phyloP scores from a whole-genome alignment of 2,888 invertebrate species.

The Prosapia bicincta region DNA sequence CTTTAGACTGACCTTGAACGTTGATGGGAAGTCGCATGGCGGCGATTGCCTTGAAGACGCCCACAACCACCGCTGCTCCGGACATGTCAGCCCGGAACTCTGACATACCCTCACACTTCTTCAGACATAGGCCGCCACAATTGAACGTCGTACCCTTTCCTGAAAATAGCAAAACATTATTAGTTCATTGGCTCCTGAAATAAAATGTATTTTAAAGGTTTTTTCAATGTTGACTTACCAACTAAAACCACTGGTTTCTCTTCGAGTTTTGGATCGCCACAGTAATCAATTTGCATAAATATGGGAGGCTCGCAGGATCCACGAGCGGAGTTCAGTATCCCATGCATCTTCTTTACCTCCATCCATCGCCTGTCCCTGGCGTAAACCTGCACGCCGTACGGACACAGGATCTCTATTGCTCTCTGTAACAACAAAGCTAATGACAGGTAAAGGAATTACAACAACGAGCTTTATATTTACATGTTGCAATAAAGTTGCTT shows the following conservation, averaged over 20 bases:
- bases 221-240: constrained; percentile 58
- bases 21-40: constrained; percentile 35
- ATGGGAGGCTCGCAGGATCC: constrained; percentile 58
- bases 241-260: constrained; percentile 56
- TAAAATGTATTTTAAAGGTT: no score
- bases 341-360: constrained; percentile 30
- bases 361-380: constrained; percentile 33
- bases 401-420: constrained; percentile 32
- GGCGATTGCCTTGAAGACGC: constrained; percentile 34
- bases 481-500: no score
- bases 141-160: constrained; percentile 40
- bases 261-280: constrained; percentile 38
- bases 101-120: constrained; percentile 34
- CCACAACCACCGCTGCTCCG: constrained; percentile 36
- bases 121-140: constrained; percentile 47
- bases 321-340: constrained; percentile 30
- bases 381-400: constrained; percentile 30
- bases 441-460: constrained; percentile 38
- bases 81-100: constrained; percentile 34
- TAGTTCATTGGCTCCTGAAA: no score
- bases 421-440: constrained; percentile 19
- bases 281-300: constrained; percentile 61
- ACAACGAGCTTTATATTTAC: no score
- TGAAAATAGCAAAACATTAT: background rate
- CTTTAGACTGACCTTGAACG: constrained; percentile 26